Conservation (phyloP, 2,113 vertebrate genomes). For the Maccullochella peelii region DNA sequence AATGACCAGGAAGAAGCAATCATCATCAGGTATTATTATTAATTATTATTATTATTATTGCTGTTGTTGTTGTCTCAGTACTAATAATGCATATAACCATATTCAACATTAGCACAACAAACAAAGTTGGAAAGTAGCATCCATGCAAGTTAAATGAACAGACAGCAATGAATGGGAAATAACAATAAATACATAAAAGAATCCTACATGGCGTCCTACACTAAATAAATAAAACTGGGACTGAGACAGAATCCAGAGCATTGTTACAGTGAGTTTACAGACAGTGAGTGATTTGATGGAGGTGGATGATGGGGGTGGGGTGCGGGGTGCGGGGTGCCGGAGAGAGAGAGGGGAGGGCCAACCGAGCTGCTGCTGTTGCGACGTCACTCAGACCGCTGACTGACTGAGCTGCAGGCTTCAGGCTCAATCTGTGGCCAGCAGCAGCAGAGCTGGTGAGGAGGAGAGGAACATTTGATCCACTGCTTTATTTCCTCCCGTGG, state of each 20-base stretch:
- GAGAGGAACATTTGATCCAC: constrained; percentile 47
- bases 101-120: neutral
- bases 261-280: constrained; percentile 15
- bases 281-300: constrained; percentile 19
- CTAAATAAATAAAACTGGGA: neutral
- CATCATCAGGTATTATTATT: neutral
- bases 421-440: constrained; percentile 81
- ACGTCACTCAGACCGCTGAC: constrained; percentile 79
- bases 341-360: constrained; percentile 61
- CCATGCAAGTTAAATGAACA: neutral
- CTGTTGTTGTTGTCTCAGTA: neutral
- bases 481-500: constrained; percentile 53
- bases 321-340: constrained; percentile 18
- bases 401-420: constrained; percentile 69
- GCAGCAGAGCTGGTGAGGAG: constrained; percentile 62
- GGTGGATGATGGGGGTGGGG: constrained; percentile 45
- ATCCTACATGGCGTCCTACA: neutral
- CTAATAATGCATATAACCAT: neutral
- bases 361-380: constrained; percentile 65
- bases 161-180: neutral
- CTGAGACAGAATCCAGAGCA: neutral
- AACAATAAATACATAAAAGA: neutral
- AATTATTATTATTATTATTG: neutral
- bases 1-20: neutral
- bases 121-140: neutral